phyloP scores from a whole-genome alignment of 2,113 vertebrate species.

The Hemibagrus wyckioides region DNA sequence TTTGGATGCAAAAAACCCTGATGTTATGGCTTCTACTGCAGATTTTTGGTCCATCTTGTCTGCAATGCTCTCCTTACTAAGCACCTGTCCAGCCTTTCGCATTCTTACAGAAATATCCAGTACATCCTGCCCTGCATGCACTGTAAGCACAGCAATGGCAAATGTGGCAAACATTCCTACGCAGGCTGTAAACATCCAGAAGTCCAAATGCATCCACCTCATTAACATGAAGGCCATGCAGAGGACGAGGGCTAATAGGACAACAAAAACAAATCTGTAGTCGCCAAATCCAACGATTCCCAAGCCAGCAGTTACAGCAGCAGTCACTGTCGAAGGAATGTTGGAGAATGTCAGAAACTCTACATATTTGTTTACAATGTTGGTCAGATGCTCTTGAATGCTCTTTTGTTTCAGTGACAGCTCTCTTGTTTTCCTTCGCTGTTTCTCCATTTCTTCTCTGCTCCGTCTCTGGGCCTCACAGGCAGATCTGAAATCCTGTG shows the following conservation, averaged over 20 bases:
- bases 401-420: conserved; percentile 55
- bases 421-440: conserved; percentile 49
- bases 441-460: conserved; percentile 56
- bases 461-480: conserved; percentile 52
- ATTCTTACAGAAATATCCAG: conserved; percentile 52
- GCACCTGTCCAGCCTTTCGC: conserved; percentile 24
- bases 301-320: conserved; percentile 62
- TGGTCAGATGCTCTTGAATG: conserved; percentile 61
- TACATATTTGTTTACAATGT: conserved; percentile 60
- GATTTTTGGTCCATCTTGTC: conserved; percentile 55
- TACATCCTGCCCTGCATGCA: conserved; percentile 65
- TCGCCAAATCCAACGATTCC: conserved; percentile 66
- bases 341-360: conserved; percentile 69
- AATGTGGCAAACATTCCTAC: conserved; percentile 68
- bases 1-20: conserved; percentile 65
- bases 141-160: conserved; percentile 66
- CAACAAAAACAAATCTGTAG: conserved; percentile 63
- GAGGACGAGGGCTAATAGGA: conserved; percentile 58
- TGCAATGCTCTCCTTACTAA: conserved; percentile 51
- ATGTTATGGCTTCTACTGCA: conserved; percentile 63
- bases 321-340: conserved; percentile 66
- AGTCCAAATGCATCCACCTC: conserved; percentile 60
- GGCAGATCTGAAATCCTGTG: not conserved
- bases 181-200: conserved; percentile 70
- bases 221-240: conserved; percentile 59